phyloP scores from a whole-genome alignment of 2,888 invertebrate species.

The Busseola fusca region DNA sequence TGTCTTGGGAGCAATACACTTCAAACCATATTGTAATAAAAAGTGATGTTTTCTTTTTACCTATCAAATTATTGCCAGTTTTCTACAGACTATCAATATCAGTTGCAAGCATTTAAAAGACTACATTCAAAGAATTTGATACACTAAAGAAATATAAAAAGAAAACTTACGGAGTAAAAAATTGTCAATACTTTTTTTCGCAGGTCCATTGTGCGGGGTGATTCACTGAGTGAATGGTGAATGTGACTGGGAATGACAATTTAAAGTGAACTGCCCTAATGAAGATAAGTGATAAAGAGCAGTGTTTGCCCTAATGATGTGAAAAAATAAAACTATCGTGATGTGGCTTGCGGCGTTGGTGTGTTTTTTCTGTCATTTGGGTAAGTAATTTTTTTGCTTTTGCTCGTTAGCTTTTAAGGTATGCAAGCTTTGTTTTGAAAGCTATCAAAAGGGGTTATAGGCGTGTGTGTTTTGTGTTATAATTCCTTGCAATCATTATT shows the following conservation, averaged over 20 bases:
- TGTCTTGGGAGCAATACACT: slow-evolving; percentile 11
- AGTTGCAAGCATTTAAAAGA: neutral
- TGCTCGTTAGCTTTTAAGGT: slow-evolving; percentile 37
- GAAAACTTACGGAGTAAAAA: slow-evolving; percentile 26
- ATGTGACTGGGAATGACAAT: slow-evolving; percentile 55
- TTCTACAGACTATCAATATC: neutral
- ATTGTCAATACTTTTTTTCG: slow-evolving; percentile 50
- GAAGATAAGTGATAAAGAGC: slow-evolving; percentile 66
- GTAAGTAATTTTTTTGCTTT: slow-evolving; percentile 68
- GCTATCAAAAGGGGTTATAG: neutral
- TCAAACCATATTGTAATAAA: neutral
- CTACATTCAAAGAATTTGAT: slow-evolving; percentile 5
- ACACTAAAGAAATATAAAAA: slow-evolving; percentile 11
- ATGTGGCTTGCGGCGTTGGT: slow-evolving; percentile 82
- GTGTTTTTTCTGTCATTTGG: slow-evolving; percentile 80
- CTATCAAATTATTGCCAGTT: neutral
- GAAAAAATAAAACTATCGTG: slow-evolving; percentile 76
- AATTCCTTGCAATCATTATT: neutral
- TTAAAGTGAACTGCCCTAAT: slow-evolving; percentile 55
- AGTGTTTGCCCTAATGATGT: slow-evolving; percentile 78
- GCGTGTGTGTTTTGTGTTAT: neutral
- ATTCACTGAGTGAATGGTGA: slow-evolving; percentile 45
- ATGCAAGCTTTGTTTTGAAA: slow-evolving; percentile 21
- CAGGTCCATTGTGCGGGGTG: slow-evolving; percentile 50
- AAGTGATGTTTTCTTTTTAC: neutral